Evolutionary conservation across 2,888 invertebrate species (phyloP).

Genomic region (Tipula confusa): DNA sequence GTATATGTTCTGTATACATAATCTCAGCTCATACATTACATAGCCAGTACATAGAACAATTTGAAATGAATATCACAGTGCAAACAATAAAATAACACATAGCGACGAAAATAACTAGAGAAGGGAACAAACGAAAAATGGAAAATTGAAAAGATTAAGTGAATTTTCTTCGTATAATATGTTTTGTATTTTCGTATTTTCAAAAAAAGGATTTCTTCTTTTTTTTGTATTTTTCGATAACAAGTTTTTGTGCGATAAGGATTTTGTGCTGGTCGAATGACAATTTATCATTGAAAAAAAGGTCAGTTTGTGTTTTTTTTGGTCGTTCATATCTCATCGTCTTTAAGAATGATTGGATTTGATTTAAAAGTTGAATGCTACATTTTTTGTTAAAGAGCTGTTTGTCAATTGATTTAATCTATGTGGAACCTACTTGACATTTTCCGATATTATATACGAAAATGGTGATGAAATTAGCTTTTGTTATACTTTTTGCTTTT

Average conservation of each 20-base stretch:
- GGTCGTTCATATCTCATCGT: neutral
- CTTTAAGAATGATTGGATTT: neutral
- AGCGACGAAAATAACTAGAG: neutral
- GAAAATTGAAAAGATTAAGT: neutral
- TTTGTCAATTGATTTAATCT: neutral
- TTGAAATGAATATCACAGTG: neutral
- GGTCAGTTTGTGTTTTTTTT: neutral
- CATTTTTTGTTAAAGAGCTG: neutral
- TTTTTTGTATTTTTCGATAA: neutral
- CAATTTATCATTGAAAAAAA: neutral
- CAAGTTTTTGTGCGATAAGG: neutral
- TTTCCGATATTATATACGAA: neutral
- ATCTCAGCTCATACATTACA: neutral
- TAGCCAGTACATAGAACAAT: neutral
- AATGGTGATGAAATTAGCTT: neutral
- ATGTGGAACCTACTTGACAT: neutral
- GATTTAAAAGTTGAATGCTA: neutral
- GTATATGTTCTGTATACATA: neutral
- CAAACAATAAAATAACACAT: neutral
- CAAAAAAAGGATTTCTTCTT: neutral
- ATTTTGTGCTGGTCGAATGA: slow-evolving; percentile 12
- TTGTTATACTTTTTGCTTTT: neutral
- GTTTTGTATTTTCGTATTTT: neutral
- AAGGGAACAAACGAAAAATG: neutral
- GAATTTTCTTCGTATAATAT: neutral